Percentiles rank a stretch among this genome's conserved stretches.
These are phyloP conservation scores for Romanogobio albipinnatus DNA, from an alignment of 2,113 vertebrate species.

Conservation along the genomic window DNA sequence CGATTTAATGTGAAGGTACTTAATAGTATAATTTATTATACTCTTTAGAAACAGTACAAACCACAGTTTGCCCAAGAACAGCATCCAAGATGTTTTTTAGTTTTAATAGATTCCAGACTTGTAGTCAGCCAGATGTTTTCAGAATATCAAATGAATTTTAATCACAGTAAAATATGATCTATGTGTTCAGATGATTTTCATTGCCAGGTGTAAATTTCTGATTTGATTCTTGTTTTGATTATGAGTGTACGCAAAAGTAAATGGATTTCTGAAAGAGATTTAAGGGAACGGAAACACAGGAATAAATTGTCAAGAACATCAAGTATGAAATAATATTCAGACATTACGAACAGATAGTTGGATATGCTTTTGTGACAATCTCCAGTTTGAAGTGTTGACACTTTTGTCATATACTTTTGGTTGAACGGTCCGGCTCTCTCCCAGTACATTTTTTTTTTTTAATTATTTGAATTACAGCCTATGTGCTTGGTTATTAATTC, in stretches of 20 bases:
- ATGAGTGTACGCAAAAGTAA: not conserved
- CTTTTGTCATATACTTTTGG: not conserved
- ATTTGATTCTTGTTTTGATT: not conserved
- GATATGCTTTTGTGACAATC: not conserved
- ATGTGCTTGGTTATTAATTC: not conserved
- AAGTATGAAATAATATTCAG: not conserved
- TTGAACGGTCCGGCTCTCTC: not conserved
- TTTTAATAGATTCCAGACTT: conserved; percentile 5
- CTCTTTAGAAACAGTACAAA: not conserved
- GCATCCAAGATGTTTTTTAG: not conserved
- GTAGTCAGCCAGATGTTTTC: not conserved
- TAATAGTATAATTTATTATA: not conserved
- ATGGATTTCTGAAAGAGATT: not conserved
- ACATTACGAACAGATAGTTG: not conserved
- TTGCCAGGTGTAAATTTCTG: conserved; percentile 5
- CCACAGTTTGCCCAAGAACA: not conserved
- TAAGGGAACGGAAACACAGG: not conserved
- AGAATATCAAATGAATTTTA: not conserved
- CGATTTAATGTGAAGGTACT: not conserved
- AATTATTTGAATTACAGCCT: not conserved
- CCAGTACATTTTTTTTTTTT: not conserved
- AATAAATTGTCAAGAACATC: not conserved
- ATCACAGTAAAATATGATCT: not conserved
- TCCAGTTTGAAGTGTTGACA: not conserved
- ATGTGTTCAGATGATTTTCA: not conserved